Evolutionary conservation across 1,140 invertebrate species (phyloP).

Genomic region (Mya arenaria): DNA sequence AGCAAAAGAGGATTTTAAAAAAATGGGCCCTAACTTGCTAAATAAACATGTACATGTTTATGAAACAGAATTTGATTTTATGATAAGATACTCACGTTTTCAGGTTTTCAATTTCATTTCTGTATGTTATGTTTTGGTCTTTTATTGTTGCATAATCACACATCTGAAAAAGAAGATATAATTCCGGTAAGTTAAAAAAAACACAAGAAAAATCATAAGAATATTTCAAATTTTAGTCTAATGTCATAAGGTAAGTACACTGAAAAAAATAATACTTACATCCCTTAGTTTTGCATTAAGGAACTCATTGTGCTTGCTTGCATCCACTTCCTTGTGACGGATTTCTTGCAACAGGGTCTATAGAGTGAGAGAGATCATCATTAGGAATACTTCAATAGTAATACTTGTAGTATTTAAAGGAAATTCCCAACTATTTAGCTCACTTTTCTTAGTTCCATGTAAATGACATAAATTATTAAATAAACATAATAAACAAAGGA

Average conservation of each 20-base stretch:
- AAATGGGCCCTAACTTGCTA: not conserved
- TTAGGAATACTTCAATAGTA: too few species aligned
- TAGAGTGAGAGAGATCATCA: too few species aligned
- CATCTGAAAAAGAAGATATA: slow-evolving; percentile 75
- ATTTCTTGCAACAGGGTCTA: slow-evolving; percentile 74
- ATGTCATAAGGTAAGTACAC: too few species aligned
- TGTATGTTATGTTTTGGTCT: slow-evolving; percentile 75
- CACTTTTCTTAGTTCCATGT: too few species aligned
- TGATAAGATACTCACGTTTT: slow-evolving; percentile 69
- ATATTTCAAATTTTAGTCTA: too few species aligned
- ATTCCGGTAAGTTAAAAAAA: too few species aligned
- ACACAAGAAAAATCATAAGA: too few species aligned
- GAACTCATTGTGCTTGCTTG: slow-evolving; percentile 73
- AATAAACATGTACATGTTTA: not conserved
- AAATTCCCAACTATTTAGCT: too few species aligned
- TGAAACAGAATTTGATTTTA: not conserved
- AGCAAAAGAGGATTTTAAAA: not conserved
- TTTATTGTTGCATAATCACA: slow-evolving; percentile 75
- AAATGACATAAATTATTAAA: too few species aligned
- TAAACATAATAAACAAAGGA: too few species aligned
- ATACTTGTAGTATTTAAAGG: too few species aligned
- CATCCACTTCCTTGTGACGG: slow-evolving; percentile 71
- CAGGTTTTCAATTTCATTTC: slow-evolving; percentile 75
- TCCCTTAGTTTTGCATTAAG: slow-evolving; percentile 75
- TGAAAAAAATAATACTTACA: slow-evolving; percentile 65